Evolutionary conservation across 2,797 vertebrate genomes (phyloP).

Genomic region (Artibeus lituratus): DNA sequence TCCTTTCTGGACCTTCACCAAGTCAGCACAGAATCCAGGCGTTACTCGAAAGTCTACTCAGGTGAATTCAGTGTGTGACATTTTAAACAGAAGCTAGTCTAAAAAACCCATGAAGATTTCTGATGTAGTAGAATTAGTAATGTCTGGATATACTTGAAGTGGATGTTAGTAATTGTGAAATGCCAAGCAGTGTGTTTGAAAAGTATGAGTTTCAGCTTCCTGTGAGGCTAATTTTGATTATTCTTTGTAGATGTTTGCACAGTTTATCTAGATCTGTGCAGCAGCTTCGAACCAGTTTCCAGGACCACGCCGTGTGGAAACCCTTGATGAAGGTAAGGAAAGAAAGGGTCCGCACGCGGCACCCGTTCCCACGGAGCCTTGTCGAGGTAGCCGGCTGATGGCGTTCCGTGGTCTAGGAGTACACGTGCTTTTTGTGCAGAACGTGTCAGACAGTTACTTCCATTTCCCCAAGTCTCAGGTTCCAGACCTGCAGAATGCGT

Average conservation of each 20-base stretch:
- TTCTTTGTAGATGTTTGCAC: conserved; percentile 90
- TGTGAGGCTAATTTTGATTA: conserved; percentile 65
- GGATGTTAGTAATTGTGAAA: conserved; percentile 2
- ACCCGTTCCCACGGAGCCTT: background rate
- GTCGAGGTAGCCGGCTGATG: background rate
- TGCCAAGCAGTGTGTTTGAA: conserved; percentile 33
- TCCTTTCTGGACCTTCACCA: conserved; percentile 58
- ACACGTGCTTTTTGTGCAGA: background rate
- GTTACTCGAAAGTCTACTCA: conserved; percentile 34
- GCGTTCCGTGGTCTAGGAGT: background rate
- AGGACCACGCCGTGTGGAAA: conserved; percentile 99
- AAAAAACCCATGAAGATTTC: background rate
- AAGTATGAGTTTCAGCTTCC: conserved; percentile 15
- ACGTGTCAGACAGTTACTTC: background rate
- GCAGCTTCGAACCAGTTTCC: conserved; percentile 98
- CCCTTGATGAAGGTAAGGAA: conserved; percentile 96
- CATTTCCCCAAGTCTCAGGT: background rate
- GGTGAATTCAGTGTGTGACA: conserved; percentile 26
- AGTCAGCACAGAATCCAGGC: conserved; percentile 60
- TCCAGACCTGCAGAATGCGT: background rate
- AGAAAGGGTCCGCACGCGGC: background rate
- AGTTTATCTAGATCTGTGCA: conserved; percentile 99
- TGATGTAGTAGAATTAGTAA: background rate
- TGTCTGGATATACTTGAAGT: conserved; percentile 31
- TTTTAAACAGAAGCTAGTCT: conserved; percentile 9